phyloP scores from a whole-genome alignment of 2,888 invertebrate genomes.

The Bruchidius siliquastri region DNA sequence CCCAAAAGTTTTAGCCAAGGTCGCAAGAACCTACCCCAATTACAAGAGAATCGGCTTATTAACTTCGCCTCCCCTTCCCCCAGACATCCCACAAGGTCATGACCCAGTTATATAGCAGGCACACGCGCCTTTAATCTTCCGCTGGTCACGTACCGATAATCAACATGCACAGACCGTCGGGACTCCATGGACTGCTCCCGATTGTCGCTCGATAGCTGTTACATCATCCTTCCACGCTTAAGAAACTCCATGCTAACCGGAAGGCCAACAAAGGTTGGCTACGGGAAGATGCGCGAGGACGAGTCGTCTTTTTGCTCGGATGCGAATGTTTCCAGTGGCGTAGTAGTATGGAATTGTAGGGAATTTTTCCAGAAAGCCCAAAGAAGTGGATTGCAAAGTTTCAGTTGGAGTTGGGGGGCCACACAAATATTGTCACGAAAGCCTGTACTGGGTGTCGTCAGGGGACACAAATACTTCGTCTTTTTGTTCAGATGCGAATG shows the following conservation, averaged over 20 bases:
- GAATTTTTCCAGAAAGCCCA: too few relatives aligned
- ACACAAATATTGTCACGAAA: too few relatives aligned
- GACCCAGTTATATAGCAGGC: background rate
- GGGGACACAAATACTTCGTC: too few relatives aligned
- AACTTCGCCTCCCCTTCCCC: background rate
- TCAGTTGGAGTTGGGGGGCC: too few relatives aligned
- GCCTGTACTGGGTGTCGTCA: too few relatives aligned
- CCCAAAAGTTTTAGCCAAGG: background rate
- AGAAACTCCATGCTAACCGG: background rate
- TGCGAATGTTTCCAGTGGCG: background rate
- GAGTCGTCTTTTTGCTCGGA: background rate
- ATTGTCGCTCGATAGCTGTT: too few relatives aligned
- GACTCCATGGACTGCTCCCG: background rate
- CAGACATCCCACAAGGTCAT: background rate
- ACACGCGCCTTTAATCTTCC: background rate
- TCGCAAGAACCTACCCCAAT: background rate
- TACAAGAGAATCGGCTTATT: background rate
- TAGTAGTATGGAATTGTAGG: background rate
- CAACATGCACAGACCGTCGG: conserved; percentile 6
- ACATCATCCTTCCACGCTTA: background rate
- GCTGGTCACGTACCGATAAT: conserved; percentile 13
- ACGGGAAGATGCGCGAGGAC: background rate
- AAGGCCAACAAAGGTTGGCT: background rate
- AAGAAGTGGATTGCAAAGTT: too few relatives aligned
- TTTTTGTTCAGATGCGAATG: background rate